Percentiles rank a stretch among this genome's conserved stretches.
phyloP scores from a whole-genome alignment of 2,113 vertebrate species.

The Clinocottus analis region DNA sequence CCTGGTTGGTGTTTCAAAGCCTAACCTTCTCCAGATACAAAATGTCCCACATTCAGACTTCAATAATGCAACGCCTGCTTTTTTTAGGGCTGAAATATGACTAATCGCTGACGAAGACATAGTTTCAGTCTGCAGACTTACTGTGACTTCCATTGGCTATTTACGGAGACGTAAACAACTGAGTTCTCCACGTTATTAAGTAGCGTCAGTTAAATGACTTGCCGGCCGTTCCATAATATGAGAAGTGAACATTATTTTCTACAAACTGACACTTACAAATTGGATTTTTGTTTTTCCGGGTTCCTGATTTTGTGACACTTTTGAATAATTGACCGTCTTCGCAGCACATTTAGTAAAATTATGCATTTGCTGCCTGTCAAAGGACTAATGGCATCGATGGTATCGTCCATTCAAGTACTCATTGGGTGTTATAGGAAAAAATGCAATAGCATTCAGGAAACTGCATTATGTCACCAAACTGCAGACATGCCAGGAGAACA shows the following conservation, averaged over 20 bases:
- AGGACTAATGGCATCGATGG: constrained; percentile 8
- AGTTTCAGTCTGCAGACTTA: constrained; percentile 25
- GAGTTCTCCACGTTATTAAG: not conserved
- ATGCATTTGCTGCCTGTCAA: constrained; percentile 40
- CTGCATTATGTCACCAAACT: constrained; percentile 29
- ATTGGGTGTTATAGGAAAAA: constrained; percentile 19
- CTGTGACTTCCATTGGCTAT: constrained; percentile 13
- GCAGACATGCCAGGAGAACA: constrained; percentile 31
- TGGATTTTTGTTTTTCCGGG: not conserved
- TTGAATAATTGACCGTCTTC: constrained; percentile 23
- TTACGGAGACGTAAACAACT: constrained; percentile 32
- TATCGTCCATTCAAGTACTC: constrained; percentile 18
- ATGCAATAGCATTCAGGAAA: constrained; percentile 6
- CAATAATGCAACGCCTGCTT: constrained; percentile 50
- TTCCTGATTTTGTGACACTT: constrained; percentile 31
- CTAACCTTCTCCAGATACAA: constrained; percentile 55
- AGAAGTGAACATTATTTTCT: not conserved
- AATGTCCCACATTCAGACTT: constrained; percentile 64
- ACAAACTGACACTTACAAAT: constrained; percentile 3
- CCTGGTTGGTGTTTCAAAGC: constrained; percentile 42
- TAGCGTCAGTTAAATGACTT: not conserved
- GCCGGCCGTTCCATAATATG: not conserved
- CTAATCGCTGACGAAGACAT: constrained; percentile 48
- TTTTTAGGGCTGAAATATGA: constrained; percentile 55
- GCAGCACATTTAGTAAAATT: constrained; percentile 8